Conservation (phyloP, 2,888 invertebrate genomes). For the Bhutanitis thaidina region DNA sequence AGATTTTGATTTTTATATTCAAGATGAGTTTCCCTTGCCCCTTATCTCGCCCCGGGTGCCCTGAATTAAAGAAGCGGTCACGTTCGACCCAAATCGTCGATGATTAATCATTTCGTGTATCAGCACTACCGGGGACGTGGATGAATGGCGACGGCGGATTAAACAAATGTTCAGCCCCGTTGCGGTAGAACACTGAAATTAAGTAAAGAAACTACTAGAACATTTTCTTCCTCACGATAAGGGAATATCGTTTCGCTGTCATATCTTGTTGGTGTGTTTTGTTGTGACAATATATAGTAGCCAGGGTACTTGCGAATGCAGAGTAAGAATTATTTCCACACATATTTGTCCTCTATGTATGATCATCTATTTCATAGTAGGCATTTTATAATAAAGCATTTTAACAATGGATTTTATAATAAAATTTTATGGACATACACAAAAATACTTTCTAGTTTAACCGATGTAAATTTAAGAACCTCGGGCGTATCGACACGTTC, state of each 20-base stretch:
- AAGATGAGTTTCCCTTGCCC: not conserved
- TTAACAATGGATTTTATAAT: too few relatives aligned
- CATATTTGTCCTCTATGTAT: too few relatives aligned
- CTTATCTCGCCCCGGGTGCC: not conserved
- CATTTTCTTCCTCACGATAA: constrained; percentile 12
- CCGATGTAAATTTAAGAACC: too few relatives aligned
- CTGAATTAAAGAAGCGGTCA: constrained; percentile 31
- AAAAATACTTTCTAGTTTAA: too few relatives aligned
- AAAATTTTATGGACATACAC: too few relatives aligned
- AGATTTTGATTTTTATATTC: not conserved
- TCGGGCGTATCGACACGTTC: too few relatives aligned
- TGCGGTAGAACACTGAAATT: constrained; percentile 19
- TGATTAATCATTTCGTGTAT: constrained; percentile 63
- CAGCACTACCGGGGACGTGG: constrained; percentile 33
- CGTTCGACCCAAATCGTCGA: constrained; percentile 53
- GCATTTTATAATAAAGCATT: too few relatives aligned
- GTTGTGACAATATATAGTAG: too few relatives aligned
- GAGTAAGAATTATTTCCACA: too few relatives aligned
- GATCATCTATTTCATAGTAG: too few relatives aligned
- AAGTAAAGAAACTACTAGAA: constrained; percentile 8
- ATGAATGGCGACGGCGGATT: constrained; percentile 40
- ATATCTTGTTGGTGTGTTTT: not conserved
- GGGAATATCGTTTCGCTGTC: not conserved
- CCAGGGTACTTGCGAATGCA: too few relatives aligned
- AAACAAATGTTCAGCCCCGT: constrained; percentile 32